Conservation (phyloP, 2,888 invertebrate species). For the Cryptocheilus praepositus region DNA sequence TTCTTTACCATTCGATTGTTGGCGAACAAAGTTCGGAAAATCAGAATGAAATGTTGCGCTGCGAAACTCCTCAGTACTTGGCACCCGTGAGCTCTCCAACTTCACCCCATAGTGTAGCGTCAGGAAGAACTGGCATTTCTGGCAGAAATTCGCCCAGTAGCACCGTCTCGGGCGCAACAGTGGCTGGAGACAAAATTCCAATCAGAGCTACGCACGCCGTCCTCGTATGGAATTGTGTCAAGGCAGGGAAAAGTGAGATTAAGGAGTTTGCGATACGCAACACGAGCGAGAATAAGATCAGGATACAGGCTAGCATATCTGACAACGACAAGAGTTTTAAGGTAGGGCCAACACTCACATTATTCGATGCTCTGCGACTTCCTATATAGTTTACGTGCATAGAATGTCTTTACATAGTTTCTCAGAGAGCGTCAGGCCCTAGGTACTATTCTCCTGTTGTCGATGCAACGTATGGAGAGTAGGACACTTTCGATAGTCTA, state of each 20-base stretch:
- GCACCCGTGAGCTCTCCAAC: constrained; percentile 60
- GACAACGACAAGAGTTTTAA: constrained; percentile 67
- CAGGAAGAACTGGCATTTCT: constrained; percentile 63
- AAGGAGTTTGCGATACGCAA: constrained; percentile 79
- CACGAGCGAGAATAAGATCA: constrained; percentile 77
- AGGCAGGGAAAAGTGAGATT: constrained; percentile 76
- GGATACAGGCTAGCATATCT: constrained; percentile 76
- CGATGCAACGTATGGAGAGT: constrained; percentile 78
- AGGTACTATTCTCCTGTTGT: constrained; percentile 67
- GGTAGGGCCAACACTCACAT: constrained; percentile 60
- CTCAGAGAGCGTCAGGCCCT: constrained; percentile 61
- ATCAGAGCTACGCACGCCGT: constrained; percentile 78
- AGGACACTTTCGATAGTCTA: constrained; percentile 77
- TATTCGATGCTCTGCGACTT: not conserved
- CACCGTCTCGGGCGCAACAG: constrained; percentile 63
- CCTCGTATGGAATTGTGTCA: constrained; percentile 79
- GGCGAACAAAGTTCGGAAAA: constrained; percentile 45
- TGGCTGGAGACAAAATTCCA: constrained; percentile 71
- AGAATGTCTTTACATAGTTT: constrained; percentile 55
- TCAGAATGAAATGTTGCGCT: constrained; percentile 56
- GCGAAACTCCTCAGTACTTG: constrained; percentile 64
- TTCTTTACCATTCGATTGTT: constrained; percentile 56
- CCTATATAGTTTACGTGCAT: constrained; percentile 6
- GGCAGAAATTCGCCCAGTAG: constrained; percentile 70
- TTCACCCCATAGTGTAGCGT: constrained; percentile 64